Conservation (phyloP, 2,888 invertebrate species). For the Tipula lateralis region DNA sequence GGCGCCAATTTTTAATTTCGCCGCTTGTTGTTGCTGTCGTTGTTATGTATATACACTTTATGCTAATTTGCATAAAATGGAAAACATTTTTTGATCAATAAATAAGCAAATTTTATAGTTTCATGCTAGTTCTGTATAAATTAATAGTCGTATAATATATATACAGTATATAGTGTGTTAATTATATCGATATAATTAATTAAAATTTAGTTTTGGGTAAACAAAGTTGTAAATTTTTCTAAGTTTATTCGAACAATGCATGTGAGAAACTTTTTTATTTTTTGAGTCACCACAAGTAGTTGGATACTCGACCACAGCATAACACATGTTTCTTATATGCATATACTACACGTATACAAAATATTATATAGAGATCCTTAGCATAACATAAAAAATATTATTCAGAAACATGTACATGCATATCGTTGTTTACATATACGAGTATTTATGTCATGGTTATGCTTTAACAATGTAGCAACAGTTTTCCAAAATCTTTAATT, state of each 20-base stretch:
- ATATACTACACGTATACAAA: not conserved
- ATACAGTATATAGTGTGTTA: not conserved
- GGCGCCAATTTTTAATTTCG: not conserved
- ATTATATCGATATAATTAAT: not conserved
- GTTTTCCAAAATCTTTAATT: too few species aligned
- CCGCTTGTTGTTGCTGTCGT: not conserved
- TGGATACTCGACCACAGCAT: not conserved
- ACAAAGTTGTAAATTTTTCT: not conserved
- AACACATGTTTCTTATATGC: not conserved
- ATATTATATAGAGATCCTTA: too few species aligned
- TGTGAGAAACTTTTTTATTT: not conserved
- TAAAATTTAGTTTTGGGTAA: not conserved
- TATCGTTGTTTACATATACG: too few species aligned
- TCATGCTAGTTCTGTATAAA: not conserved
- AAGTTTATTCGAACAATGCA: not conserved
- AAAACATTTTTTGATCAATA: not conserved
- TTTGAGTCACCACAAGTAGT: not conserved
- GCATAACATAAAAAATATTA: too few species aligned
- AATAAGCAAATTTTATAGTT: slow-evolving; percentile 5
- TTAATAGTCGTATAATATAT: not conserved
- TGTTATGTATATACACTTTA: not conserved
- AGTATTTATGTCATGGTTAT: too few species aligned
- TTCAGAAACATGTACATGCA: too few species aligned
- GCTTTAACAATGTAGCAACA: too few species aligned
- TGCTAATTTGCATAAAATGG: not conserved